Conservation (phyloP, 2,113 vertebrate genomes). For the Columba janthina region DNA sequence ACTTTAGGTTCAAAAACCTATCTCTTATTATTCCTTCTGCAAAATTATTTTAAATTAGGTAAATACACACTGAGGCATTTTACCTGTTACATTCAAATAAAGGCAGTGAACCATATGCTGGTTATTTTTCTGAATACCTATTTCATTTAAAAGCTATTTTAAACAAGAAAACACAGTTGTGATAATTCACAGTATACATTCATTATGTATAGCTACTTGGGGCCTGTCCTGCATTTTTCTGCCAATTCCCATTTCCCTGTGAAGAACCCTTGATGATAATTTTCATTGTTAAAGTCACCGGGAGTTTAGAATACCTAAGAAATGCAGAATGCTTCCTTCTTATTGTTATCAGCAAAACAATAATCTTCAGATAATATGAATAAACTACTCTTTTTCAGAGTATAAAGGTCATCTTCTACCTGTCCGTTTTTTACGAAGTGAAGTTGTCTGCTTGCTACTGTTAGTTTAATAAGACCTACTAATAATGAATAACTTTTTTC, state of each 20-base stretch:
- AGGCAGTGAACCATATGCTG: not conserved
- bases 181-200: not conserved
- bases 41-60: constrained; percentile 4
- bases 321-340: not conserved
- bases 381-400: constrained; percentile 12
- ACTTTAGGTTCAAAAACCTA: not conserved
- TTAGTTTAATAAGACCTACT: constrained; percentile 26
- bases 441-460: not conserved
- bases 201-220: not conserved
- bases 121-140: not conserved
- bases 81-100: not conserved
- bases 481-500: constrained; percentile 3
- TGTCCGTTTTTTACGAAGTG: not conserved
- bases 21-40: not conserved
- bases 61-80: not conserved
- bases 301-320: not conserved
- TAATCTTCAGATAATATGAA: not conserved
- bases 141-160: not conserved
- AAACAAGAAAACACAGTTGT: not conserved
- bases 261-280: not conserved
- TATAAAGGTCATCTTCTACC: constrained; percentile 25
- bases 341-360: not conserved
- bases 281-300: not conserved
- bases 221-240: not conserved
- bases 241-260: not conserved